Percentiles rank a stretch among this genome's conserved stretches.
Conservation (phyloP, 2,113 vertebrate genomes). For the Oxygymnocypris stewartii region DNA sequence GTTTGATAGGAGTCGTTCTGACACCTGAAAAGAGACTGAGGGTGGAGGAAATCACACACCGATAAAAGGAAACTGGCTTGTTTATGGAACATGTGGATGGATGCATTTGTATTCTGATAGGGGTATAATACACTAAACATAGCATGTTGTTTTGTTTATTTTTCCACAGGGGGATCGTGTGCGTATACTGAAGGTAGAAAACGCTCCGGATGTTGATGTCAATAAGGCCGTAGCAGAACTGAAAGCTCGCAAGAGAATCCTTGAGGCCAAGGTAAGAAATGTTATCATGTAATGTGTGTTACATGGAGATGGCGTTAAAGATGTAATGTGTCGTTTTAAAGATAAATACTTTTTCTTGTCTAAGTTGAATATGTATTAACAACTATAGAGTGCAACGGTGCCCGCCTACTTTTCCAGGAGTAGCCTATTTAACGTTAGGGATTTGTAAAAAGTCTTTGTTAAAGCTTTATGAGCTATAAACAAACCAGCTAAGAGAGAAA, state of each 20-base stretch:
- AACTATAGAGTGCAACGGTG: background rate
- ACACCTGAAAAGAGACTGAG: background rate
- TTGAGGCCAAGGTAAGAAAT: constrained; percentile 88
- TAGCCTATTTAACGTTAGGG: background rate
- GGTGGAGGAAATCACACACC: constrained; percentile 1
- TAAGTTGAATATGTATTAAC: background rate
- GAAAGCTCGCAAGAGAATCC: constrained; percentile 86
- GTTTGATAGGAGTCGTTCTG: constrained; percentile 31
- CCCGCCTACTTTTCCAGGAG: background rate
- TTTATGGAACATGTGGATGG: background rate
- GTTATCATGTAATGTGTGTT: background rate
- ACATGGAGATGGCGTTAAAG: background rate
- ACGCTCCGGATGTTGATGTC: constrained; percentile 90
- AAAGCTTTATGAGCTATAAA: background rate
- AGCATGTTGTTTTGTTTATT: background rate
- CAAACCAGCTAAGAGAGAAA: background rate
- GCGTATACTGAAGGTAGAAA: constrained; percentile 89
- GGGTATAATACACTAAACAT: background rate
- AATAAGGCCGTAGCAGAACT: constrained; percentile 92
- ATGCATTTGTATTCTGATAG: background rate
- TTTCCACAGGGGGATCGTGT: constrained; percentile 87
- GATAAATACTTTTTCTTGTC: background rate
- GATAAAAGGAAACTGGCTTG: background rate
- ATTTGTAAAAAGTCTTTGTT: background rate
- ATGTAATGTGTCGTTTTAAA: background rate